Base-by-base conservation (phyloP, 2,797 vertebrate genomes). In the Cynopterus sphinx region DNA sequence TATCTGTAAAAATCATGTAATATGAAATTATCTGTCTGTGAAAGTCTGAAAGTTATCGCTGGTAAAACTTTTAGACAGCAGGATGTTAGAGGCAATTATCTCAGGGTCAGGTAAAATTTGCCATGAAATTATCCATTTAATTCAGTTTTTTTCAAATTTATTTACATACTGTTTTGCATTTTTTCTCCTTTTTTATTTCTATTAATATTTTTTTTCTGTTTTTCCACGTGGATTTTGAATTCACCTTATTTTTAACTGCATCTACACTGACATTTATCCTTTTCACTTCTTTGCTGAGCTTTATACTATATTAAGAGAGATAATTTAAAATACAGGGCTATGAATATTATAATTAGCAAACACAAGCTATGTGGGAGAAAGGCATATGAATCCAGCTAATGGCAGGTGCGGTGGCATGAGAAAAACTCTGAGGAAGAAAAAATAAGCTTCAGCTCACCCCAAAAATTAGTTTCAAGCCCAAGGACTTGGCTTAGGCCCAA, bases 391-490 rank as follows among this genome's bases (percentile, higher is more conserved):
- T 15, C n/a, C 71, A 41, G 53, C 65, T 96, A 96, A 95, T 70
- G 87, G 83, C 31, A 93, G 93, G 77, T 55, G 79, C 41, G 41
- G 59, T 28, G 7, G 55, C 13, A 49, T 77, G 43, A 95, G 41
- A 65, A 91, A 63, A 96, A 59, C 24, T 79, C 41, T 11, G 36
- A 93, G n/a, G 61, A 68, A 79, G 43, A 86, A 28, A 57, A 92
- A 77, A 79, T 55, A 71, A 87, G 67, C 46, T 94, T 97, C 22
- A 15, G 4, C 36, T 96, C 71, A 93, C 73, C 68, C 53, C 84
- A 75, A 92, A 96, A 83, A 82, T 90, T 78, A 79, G 77, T 85
- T 92, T 93, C 68, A 92, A 90, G 68, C 36, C 92, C 79, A 82
- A 90, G 55, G 90, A 61, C 49, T 15, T 88, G 89, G 78, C 79